Evolutionary conservation across 1,140 invertebrate species (phyloP).

Genomic region (Drosophila hydei): DNA sequence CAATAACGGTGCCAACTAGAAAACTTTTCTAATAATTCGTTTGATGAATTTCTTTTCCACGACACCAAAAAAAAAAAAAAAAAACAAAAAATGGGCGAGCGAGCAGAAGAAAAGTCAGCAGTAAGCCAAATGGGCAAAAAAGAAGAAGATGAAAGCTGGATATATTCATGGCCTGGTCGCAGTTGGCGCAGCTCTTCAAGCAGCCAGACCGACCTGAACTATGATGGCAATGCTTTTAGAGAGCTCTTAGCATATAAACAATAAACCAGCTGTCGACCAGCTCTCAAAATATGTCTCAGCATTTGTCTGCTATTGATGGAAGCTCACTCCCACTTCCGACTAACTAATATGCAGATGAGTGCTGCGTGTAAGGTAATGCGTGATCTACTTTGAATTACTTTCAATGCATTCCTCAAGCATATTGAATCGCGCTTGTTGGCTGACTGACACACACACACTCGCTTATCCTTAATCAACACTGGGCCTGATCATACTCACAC

Average conservation of each 20-base stretch:
- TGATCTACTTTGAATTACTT: no score
- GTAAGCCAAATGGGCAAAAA: neutral
- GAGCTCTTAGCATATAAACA: constrained; percentile 1
- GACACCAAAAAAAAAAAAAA: neutral
- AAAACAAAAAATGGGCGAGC: neutral
- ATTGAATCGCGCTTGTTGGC: no score
- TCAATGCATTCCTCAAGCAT: no score
- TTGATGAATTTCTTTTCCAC: constrained; percentile 52
- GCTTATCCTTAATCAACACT: no score
- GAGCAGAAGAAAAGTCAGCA: no score
- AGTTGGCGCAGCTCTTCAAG: neutral
- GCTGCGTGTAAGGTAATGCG: no score
- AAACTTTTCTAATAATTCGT: constrained; percentile 73
- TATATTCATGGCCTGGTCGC: constrained; percentile 10
- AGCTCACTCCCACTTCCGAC: neutral
- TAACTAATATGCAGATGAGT: no score
- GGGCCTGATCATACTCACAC: no score
- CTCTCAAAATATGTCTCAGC: neutral
- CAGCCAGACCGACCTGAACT: neutral
- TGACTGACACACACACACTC: no score
- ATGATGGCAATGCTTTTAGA: constrained; percentile 1
- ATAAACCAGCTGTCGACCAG: neutral
- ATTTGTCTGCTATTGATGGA: neutral
- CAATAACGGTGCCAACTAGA: constrained; percentile 55
- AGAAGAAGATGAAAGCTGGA: neutral